Evolutionary conservation across 1,140 invertebrate genomes (phyloP).

Genomic region (Dreissena polymorpha): DNA sequence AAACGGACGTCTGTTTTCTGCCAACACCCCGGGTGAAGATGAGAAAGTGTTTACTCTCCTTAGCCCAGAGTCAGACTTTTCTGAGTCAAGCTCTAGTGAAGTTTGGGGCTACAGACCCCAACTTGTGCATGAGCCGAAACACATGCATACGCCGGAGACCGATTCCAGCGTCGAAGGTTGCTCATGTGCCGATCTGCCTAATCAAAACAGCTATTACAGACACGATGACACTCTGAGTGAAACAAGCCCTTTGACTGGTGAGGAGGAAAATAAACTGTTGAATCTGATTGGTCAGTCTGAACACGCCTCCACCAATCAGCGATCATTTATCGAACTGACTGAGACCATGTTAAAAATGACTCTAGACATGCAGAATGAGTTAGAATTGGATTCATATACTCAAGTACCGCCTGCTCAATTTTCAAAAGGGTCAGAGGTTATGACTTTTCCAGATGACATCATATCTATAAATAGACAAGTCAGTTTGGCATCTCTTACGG

Average conservation of each 20-base stretch:
- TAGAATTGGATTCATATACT: conserved; percentile 16
- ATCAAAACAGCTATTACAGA: conserved; percentile 42
- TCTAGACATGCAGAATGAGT: conserved; percentile 40
- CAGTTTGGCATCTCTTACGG: not conserved
- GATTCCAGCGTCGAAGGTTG: conserved; percentile 44
- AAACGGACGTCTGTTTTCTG: conserved; percentile 47
- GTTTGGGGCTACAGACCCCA: conserved; percentile 49
- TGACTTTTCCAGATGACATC: not conserved
- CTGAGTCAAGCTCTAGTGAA: conserved; percentile 47
- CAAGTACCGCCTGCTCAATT: conserved; percentile 10
- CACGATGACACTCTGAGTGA: conserved; percentile 31
- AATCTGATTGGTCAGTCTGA: conserved; percentile 28
- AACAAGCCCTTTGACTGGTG: conserved; percentile 38
- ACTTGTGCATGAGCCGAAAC: conserved; percentile 4
- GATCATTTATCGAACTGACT: conserved; percentile 48
- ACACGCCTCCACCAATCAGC: conserved; percentile 41
- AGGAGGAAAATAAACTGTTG: conserved; percentile 33
- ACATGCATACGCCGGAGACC: conserved; percentile 34
- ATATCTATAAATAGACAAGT: not conserved
- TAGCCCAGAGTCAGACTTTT: conserved; percentile 49
- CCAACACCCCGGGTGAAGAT: conserved; percentile 52
- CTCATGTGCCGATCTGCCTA: conserved; percentile 43
- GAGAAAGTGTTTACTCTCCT: conserved; percentile 43
- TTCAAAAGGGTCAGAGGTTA: not conserved
- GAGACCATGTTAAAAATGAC: conserved; percentile 53